Evolutionary conservation across 1,140 invertebrate genomes (phyloP).

Genomic region (Augochlora pura): DNA sequence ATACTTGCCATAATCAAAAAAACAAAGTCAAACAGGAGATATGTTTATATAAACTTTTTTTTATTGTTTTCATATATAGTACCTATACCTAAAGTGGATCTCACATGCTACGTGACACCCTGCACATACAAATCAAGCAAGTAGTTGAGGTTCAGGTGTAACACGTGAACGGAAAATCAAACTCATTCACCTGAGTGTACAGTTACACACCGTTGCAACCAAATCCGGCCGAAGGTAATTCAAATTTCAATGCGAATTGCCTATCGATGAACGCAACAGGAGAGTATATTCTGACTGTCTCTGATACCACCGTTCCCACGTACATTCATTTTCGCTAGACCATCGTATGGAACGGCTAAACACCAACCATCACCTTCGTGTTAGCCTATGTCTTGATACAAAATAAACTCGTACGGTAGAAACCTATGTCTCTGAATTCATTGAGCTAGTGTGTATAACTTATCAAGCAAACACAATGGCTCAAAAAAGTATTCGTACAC

Average conservation of each 20-base stretch:
- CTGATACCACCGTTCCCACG: not conserved
- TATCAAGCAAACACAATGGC: too few relatives aligned
- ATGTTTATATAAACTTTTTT: too few relatives aligned
- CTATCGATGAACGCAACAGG: not conserved
- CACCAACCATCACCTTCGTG: not conserved
- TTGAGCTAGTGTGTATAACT: too few relatives aligned
- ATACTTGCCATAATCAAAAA: too few relatives aligned
- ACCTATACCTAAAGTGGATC: too few relatives aligned
- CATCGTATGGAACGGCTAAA: not conserved
- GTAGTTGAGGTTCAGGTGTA: not conserved
- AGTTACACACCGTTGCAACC: not conserved
- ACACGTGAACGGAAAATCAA: not conserved
- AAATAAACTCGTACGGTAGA: not conserved
- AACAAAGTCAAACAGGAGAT: too few relatives aligned
- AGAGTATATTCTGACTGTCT: not conserved
- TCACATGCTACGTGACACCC: too few relatives aligned
- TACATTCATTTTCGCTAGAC: not conserved
- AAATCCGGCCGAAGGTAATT: not conserved
- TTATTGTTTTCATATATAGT: too few relatives aligned
- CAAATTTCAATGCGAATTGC: constrained; percentile 3
- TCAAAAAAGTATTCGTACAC: too few relatives aligned
- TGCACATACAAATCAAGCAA: not conserved
- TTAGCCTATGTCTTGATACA: not conserved
- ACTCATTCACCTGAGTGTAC: not conserved
- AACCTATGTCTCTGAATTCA: too few relatives aligned